Percentiles rank a stretch among this genome's conserved stretches.
Evolutionary conservation across 2,888 invertebrate genomes (phyloP).

Genomic region (Meandrusa payeni): DNA sequence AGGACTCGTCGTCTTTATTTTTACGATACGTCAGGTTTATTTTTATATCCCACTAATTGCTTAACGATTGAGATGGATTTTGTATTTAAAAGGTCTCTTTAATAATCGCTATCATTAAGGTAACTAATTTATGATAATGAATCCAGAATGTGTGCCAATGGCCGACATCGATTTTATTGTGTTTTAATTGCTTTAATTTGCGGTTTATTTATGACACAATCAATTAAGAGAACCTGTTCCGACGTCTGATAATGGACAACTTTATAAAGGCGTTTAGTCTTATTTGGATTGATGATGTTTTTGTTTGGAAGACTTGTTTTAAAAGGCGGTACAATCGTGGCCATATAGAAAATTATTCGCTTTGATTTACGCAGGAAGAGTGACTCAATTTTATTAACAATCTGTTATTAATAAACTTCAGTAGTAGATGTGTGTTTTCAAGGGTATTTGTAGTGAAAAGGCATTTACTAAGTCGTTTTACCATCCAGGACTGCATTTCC

Average conservation of each 20-base stretch:
- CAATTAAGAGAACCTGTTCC: not conserved
- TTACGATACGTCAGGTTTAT: not conserved
- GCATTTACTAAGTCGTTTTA: no score
- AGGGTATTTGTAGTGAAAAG: no score
- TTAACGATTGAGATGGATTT: slow-evolving; percentile 4
- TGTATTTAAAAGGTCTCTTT: slow-evolving; percentile 6
- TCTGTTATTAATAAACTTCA: no score
- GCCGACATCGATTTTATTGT: slow-evolving; percentile 3
- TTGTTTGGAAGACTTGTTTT: no score
- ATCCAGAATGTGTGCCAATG: slow-evolving; percentile 7
- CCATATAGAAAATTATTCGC: no score
- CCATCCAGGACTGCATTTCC: no score
- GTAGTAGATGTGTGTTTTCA: no score
- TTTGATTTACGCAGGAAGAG: no score
- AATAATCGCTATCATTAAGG: slow-evolving; percentile 2
- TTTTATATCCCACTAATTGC: slow-evolving; percentile 9
- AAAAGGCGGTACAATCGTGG: no score
- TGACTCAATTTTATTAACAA: no score
- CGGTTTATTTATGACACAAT: slow-evolving; percentile 3
- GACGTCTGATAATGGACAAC: not conserved
- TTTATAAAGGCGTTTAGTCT: not conserved
- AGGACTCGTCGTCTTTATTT: no score
- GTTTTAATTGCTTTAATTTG: slow-evolving; percentile 6
- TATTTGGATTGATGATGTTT: not conserved
- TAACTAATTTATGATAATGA: slow-evolving; percentile 13